Evolutionary conservation across 2,888 invertebrate genomes (phyloP).

Genomic region (Thera obeliscata): DNA sequence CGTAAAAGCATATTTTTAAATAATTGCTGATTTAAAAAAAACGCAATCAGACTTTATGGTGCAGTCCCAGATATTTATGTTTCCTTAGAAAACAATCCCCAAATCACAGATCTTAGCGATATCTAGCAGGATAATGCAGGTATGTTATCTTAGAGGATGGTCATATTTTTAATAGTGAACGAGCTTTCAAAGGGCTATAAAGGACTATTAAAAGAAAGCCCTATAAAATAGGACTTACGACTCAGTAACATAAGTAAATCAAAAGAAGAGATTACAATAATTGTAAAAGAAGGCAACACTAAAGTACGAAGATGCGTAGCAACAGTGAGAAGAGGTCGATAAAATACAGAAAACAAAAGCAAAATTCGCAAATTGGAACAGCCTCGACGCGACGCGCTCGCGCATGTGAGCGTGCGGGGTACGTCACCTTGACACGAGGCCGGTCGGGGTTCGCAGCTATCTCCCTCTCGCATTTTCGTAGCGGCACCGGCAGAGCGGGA

Average conservation of each 20-base stretch:
- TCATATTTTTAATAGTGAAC: not conserved
- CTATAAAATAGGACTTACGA: not conserved
- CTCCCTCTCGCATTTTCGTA: conserved; percentile 62
- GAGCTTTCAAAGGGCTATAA: not conserved
- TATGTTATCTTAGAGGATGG: too few species aligned
- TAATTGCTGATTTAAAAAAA: too few species aligned
- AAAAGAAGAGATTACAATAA: not conserved
- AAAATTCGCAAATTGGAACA: conserved; percentile 53
- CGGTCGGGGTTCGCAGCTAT: conserved; percentile 68
- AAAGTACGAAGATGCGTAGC: not conserved
- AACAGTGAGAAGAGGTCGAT: conserved; percentile 31
- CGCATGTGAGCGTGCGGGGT: conserved; percentile 61
- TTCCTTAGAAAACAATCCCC: not conserved
- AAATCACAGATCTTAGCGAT: not conserved
- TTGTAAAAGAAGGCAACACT: not conserved
- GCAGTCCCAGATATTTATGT: too few species aligned
- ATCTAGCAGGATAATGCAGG: not conserved
- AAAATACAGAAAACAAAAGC: conserved; percentile 44
- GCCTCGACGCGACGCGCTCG: conserved; percentile 45
- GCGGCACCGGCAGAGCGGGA: conserved; percentile 62
- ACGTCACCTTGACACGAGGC: conserved; percentile 80
- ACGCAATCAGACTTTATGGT: too few species aligned
- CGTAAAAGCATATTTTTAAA: too few species aligned
- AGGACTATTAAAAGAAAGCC: not conserved
- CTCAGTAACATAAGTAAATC: not conserved